phyloP scores from a whole-genome alignment of 2,797 vertebrate species.

The Agapornis canus region DNA sequence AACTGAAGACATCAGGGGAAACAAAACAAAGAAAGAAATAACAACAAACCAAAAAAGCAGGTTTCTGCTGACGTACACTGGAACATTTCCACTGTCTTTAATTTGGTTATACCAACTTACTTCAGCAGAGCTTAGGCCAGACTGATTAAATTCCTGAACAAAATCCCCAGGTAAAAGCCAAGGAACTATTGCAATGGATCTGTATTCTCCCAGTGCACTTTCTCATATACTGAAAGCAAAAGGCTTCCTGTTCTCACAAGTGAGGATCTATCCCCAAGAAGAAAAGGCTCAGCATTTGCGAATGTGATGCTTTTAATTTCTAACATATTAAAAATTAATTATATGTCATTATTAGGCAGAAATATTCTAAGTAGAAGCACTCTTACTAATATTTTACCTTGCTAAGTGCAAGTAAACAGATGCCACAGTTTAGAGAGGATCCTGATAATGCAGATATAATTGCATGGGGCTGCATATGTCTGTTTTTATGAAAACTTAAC shows the following conservation, averaged over 20 bases:
- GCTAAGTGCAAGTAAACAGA: not conserved
- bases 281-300: not conserved
- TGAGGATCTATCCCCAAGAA: not conserved
- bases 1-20: not conserved
- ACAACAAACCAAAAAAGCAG: not conserved
- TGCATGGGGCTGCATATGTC: not conserved
- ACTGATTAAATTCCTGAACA: not conserved
- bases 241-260: not conserved
- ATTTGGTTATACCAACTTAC: not conserved
- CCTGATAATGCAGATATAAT: not conserved
- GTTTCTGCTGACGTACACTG: not conserved
- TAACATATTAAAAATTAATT: not conserved
- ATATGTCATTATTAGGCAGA: not conserved
- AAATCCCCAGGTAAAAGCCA: not conserved
- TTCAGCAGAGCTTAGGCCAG: not conserved
- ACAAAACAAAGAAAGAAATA: not conserved
- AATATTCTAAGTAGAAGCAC: not conserved
- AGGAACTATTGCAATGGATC: not conserved
- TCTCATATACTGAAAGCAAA: not conserved
- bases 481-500: not conserved
- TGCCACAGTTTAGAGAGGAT: not conserved
- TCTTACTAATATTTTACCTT: not conserved
- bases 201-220: not conserved
- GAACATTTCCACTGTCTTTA: not conserved
- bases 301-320: not conserved